phyloP scores from a whole-genome alignment of 2,113 vertebrate species.

The Calypte anna region DNA sequence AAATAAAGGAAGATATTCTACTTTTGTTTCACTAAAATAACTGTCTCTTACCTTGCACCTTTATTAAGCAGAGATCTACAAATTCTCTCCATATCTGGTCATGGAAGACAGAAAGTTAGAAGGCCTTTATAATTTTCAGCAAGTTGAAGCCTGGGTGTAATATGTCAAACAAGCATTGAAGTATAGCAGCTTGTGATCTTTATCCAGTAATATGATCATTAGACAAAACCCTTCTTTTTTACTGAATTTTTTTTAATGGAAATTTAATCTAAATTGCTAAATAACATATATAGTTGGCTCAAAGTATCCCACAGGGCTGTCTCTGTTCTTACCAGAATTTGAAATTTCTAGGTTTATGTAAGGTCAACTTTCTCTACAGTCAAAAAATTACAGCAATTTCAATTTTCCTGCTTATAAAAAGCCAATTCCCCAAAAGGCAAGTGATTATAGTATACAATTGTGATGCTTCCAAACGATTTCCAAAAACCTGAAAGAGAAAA shows the following conservation, averaged over 20 bases:
- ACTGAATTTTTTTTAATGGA: not conserved
- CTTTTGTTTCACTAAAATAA: not conserved
- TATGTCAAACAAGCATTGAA: not conserved
- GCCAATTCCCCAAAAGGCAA: not conserved
- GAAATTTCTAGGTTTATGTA: conserved; percentile 52
- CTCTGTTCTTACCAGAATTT: not conserved
- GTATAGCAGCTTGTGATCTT: not conserved
- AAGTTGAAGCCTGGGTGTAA: not conserved
- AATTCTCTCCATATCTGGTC: not conserved
- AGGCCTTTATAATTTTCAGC: not conserved
- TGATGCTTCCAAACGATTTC: not conserved
- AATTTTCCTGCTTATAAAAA: conserved; percentile 36
- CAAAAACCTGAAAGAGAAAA: not conserved
- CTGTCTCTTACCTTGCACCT: not conserved
- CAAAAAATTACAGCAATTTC: not conserved
- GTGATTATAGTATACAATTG: not conserved
- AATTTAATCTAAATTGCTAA: not conserved
- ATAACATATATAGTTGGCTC: not conserved
- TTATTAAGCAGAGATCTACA: not conserved
- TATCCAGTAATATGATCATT: not conserved
- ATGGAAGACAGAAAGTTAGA: not conserved
- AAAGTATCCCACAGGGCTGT: not conserved
- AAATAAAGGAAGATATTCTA: not conserved
- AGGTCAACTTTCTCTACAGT: conserved; percentile 50
- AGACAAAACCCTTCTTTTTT: not conserved